Percentiles rank a stretch among this genome's conserved stretches.
Conservation (phyloP, 2,113 vertebrate genomes). For the Nesoenas mayeri region DNA sequence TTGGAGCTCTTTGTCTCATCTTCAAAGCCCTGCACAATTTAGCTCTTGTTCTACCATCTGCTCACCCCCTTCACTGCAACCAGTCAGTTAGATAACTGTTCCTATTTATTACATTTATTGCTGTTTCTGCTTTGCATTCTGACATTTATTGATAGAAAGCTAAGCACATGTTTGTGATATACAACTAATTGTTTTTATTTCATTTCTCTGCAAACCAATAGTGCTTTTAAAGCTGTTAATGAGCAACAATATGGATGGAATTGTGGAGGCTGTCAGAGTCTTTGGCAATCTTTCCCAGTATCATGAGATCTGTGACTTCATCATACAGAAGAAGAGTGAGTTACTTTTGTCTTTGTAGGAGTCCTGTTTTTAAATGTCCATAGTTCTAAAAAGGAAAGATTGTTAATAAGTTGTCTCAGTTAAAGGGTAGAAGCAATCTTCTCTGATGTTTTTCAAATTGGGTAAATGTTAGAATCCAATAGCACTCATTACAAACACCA, state of each 20-base stretch:
- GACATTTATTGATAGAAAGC: not conserved
- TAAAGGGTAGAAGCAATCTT: slow-evolving; percentile 6
- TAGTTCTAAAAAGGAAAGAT: not conserved
- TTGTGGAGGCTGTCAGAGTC: slow-evolving; percentile 84
- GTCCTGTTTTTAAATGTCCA: not conserved
- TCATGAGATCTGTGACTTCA: slow-evolving; percentile 81
- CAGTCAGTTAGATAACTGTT: not conserved
- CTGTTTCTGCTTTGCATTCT: not conserved
- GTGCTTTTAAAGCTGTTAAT: slow-evolving; percentile 82
- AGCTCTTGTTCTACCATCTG: not conserved
- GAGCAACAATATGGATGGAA: slow-evolving; percentile 80
- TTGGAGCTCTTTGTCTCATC: not conserved
- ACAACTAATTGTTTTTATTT: slow-evolving; percentile 11
- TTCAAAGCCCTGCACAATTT: not conserved
- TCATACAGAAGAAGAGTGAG: slow-evolving; percentile 81
- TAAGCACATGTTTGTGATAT: not conserved
- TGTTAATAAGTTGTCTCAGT: slow-evolving; percentile 21
- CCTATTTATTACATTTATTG: not conserved
- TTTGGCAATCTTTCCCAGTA: slow-evolving; percentile 87
- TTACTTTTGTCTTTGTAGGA: slow-evolving; percentile 13
- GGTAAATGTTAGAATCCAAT: not conserved
- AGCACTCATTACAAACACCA: not conserved
- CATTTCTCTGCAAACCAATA: slow-evolving; percentile 52
- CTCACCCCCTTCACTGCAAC: not conserved
- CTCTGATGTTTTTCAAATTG: not conserved